phyloP scores from a whole-genome alignment of 1,140 invertebrate genomes.

The Euborellia annulipes region DNA sequence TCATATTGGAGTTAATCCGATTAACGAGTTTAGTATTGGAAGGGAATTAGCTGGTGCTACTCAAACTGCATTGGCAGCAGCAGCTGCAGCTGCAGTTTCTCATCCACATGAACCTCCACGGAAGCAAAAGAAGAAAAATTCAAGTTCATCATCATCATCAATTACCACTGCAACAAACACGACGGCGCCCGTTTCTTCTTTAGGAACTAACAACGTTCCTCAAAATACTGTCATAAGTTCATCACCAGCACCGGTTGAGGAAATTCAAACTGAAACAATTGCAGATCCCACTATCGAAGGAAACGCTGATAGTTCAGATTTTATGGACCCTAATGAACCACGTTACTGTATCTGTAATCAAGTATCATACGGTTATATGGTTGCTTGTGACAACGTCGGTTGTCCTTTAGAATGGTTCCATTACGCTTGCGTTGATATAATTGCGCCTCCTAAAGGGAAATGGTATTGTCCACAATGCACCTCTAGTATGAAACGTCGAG shows the following conservation, averaged over 20 bases:
- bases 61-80: conserved; percentile 61
- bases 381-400: conserved; percentile 95
- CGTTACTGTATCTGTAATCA: conserved; percentile 96
- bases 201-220: too few species aligned
- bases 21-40: conserved; percentile 39
- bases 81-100: too few species aligned
- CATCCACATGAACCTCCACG: too few species aligned
- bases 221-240: background rate
- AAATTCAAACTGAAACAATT: conserved; percentile 20
- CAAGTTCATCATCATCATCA: conserved; percentile 13
- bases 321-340: conserved; percentile 84
- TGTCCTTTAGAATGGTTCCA: conserved; percentile 99
- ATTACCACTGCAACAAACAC: conserved; percentile 28
- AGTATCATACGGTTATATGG: conserved; percentile 98
- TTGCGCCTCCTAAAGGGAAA: conserved; percentile 89
- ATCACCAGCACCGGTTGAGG: conserved; percentile 25
- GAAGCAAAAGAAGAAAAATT: background rate
- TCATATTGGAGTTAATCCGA: conserved; percentile 35
- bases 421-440: conserved; percentile 92
- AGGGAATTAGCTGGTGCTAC: conserved; percentile 59
- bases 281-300: conserved; percentile 17
- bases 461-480: conserved; percentile 97
- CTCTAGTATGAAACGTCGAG: conserved; percentile 72
- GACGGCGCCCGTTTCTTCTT: conserved; percentile 23
- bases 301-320: conserved; percentile 41